Evolutionary conservation across 2,113 vertebrate species (phyloP), one percentile per base, ranked within the genome.

Genomic region (Xiphophorus couchianus): DNA sequence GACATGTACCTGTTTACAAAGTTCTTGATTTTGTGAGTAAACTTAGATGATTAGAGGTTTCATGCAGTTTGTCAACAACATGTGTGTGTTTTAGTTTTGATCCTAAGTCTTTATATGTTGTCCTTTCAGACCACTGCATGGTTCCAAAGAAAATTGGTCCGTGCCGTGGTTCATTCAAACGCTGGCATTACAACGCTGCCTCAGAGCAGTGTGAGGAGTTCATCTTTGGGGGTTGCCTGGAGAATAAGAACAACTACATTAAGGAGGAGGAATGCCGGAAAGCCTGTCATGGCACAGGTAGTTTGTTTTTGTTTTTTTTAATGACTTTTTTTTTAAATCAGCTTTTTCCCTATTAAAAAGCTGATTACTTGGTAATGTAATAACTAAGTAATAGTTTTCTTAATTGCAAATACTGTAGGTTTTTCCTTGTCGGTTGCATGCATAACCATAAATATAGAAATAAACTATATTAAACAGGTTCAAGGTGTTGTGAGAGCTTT

Each of bases 211-310:
- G 98, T 66, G 94, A 97, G 84, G 2, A 83, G 35, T 99, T 99
- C 72, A 75, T 2, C 0, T 99, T 95, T 51, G 98, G 98, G 0
- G 98, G 98, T 75, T 99, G 98, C 93, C 94, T 86, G 66, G 85
- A 93, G 69, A 99, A 99, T 88, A 94, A 94, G 80, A 99, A 99
- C 87, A 99, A 99, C 91, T 99, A 98, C 68, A 81, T 99, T 67
- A 7, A 89, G 7, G 27, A 91, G 65, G 86, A 94, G 0, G 97
- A 99, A 80, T 99, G 98, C 74, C 17, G 62, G 17, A 94, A 94
- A 0, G 96, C 97, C 69, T 99, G 98, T 51, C 1, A 0, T 0
- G 62, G 84, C 64, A 78, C 79, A 83, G 92, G 92, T 93, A 90
- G 15, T 30, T 73, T n/a, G n/a, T n/a, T 27, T 28, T 28, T 28